Conservation (phyloP, 2,797 vertebrate genomes). For the Melanotaenia maccullochi region DNA sequence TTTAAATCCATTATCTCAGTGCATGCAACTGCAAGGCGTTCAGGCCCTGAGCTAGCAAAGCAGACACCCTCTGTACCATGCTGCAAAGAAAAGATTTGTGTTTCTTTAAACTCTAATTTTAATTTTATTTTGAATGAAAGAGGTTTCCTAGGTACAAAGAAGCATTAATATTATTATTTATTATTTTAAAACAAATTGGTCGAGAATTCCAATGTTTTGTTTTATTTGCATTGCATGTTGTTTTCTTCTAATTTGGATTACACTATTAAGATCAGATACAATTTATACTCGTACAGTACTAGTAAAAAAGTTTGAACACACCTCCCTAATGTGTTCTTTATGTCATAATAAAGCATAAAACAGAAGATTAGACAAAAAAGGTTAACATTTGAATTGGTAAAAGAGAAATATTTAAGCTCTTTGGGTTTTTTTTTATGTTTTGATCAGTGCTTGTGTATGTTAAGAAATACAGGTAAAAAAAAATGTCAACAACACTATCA, state of each 20-base stretch:
- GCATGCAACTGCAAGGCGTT: no score
- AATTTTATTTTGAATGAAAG: not conserved
- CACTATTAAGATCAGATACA: not conserved
- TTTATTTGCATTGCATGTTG: not conserved
- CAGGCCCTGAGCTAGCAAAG: not conserved
- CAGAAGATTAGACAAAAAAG: not conserved
- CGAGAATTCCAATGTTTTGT: not conserved
- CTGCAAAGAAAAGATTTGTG: not conserved
- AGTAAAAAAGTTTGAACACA: not conserved
- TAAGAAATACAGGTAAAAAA: not conserved
- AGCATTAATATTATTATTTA: not conserved
- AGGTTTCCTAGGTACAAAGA: not conserved
- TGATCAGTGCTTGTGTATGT: not conserved
- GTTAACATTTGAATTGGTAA: not conserved
- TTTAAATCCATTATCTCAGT: not conserved
- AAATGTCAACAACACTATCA: not conserved
- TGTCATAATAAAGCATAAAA: not conserved
- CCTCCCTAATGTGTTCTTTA: no score
- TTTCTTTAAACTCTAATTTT: not conserved
- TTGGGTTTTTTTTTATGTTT: not conserved
- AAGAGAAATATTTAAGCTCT: not conserved
- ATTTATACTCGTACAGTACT: not conserved
- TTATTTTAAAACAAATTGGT: not conserved
- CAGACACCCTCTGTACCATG: not conserved
- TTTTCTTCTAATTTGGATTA: not conserved